Conservation (phyloP, 2,113 vertebrate species). For the Caretta caretta region DNA sequence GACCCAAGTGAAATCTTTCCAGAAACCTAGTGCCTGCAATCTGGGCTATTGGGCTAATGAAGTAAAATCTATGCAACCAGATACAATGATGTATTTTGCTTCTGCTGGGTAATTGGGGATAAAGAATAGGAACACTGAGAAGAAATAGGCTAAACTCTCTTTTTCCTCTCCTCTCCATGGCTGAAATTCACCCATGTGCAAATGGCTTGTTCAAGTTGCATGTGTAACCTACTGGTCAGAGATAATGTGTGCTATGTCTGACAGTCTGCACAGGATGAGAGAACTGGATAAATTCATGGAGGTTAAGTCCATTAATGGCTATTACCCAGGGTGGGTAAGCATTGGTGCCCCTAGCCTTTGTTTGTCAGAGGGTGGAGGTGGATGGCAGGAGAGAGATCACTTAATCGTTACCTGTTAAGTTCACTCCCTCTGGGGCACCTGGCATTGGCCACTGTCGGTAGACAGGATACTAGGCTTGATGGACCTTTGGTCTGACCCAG, state of each 20-base stretch:
- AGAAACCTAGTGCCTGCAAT: not conserved
- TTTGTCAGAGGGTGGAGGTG: no score
- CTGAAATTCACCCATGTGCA: rapidly evolving
- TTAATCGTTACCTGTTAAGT: no score
- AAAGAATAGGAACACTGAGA: not conserved
- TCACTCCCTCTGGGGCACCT: no score
- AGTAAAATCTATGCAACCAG: not conserved
- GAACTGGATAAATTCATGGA: not conserved
- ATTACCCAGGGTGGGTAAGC: no score
- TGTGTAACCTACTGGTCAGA: rapidly evolving
- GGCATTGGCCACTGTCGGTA: no score
- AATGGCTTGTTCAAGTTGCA: rapidly evolving
- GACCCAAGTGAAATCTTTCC: not conserved
- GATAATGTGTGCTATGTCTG: not conserved
- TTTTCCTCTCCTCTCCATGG: not conserved
- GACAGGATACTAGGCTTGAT: no score
- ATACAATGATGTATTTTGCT: rapidly evolving
- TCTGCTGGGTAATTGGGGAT: not conserved
- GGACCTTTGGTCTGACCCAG: no score
- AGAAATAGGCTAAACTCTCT: not conserved
- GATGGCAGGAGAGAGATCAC: no score
- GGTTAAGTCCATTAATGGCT: no score
- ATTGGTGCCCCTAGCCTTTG: no score
- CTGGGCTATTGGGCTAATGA: not conserved
- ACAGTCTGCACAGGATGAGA: not conserved